phyloP scores from a whole-genome alignment of 2,888 invertebrate genomes.

The Mantis religiosa region DNA sequence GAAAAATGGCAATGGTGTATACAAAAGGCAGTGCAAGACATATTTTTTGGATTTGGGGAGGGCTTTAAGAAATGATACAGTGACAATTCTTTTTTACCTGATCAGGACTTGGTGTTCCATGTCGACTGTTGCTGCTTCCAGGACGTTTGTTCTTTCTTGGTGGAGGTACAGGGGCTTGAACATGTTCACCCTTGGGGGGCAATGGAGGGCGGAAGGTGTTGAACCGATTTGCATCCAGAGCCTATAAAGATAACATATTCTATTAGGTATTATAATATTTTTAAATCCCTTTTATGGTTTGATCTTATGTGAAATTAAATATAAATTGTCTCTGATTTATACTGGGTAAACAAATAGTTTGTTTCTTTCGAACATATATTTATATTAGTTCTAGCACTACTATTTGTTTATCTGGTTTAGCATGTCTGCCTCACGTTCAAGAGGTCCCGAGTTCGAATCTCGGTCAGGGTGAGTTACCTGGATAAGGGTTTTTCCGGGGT shows the following conservation, averaged over 20 bases:
- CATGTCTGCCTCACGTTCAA: no score
- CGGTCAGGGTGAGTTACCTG: no score
- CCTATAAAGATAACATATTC: not conserved
- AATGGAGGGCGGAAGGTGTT: slow-evolving; percentile 53
- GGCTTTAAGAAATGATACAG: slow-evolving; percentile 13
- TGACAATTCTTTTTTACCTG: slow-evolving; percentile 28
- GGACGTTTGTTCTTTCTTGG: slow-evolving; percentile 51
- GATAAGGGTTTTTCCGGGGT: no score
- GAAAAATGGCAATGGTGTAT: not conserved
- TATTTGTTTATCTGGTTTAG: no score
- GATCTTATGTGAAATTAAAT: no score
- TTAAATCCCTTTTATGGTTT: no score
- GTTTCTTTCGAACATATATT: no score
- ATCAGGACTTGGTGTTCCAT: slow-evolving; percentile 28
- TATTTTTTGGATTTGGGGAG: not conserved
- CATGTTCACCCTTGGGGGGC: slow-evolving; percentile 61
- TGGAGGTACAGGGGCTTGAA: slow-evolving; percentile 58
- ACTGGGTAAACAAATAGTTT: no score
- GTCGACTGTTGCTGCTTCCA: slow-evolving; percentile 39
- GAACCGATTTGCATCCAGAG: slow-evolving; percentile 24
- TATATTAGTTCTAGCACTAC: no score
- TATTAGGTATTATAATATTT: no score
- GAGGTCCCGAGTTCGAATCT: no score
- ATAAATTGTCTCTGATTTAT: no score
- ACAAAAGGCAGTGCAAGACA: not conserved